Base-by-base conservation (phyloP, 2,888 invertebrate species). In the Cremastinae sp. region DNA sequence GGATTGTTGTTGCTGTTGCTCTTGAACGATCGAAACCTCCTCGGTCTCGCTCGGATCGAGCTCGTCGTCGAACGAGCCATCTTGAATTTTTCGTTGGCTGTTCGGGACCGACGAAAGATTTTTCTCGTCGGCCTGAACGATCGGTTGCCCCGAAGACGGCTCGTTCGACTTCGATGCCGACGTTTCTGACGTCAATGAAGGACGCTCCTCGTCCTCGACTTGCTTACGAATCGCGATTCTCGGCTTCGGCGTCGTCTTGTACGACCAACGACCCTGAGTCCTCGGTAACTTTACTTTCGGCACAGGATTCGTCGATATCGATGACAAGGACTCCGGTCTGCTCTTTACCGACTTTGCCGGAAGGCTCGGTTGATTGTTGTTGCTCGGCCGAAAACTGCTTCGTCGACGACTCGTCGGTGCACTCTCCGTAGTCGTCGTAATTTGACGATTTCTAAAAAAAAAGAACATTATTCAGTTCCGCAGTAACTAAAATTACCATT, bases 161-260 rank as follows among this genome's bases (percentile, higher is more conserved):
- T 84, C 93, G 66, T 74, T 77, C 1, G 65, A 14, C 41, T 54
- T 64, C 54, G 61, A 34, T 2, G 36, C 43, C 12, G 61, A 61
- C 0, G 36, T 36, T 61, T 83, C 83, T 3, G 74, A 53, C 28
- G 77, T 75, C 12, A 79, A 45, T 0, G 83, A 78, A 68, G 78
- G 79, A 28, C 74, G 73, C 36, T 89, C 89, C 0, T 88, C 88
- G 0, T 87, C 89, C 2, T 85, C 85, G 0, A 91, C 91, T 82
- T 93, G 92, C 86, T 95, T 95, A 64, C 95, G 92, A 80, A 96
- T 96, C 59, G 93, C 93, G 7, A 97, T 94, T 88, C 96, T 93
- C 2, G 97, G 96, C 88, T 96, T 97, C 0, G 96, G 94, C 20
- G 96, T 95, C 8, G 96, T 96, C 90, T 96, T 96, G 90, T 96